Conservation (phyloP, 1,140 invertebrate species). For the Heliothis subflexa region DNA sequence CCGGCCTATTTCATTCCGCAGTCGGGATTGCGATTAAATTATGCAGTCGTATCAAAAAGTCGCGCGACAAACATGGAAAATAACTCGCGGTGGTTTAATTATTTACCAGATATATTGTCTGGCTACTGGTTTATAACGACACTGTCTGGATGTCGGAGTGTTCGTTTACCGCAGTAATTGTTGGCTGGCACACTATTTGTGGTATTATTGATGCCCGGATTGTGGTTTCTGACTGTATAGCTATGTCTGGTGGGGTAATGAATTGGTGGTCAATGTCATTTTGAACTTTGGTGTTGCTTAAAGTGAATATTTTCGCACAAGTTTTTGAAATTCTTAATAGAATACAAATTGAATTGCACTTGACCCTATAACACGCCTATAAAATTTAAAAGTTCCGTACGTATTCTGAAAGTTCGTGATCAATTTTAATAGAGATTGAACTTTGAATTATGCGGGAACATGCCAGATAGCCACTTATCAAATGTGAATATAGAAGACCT, state of each 20-base stretch:
- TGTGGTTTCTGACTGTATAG: not conserved
- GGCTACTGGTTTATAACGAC: conserved; percentile 13
- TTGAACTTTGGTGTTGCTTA: too few species aligned
- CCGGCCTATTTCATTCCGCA: not conserved
- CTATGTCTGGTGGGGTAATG: not conserved
- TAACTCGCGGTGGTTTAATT: conserved; percentile 1
- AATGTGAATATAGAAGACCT: too few species aligned
- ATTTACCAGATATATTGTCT: not conserved
- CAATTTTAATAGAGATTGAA: too few species aligned
- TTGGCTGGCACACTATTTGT: not conserved
- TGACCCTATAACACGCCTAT: too few species aligned
- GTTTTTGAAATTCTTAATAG: too few species aligned
- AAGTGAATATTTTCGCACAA: too few species aligned
- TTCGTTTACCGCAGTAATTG: not conserved
- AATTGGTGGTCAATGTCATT: not conserved
- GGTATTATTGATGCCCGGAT: not conserved
- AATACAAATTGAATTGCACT: too few species aligned
- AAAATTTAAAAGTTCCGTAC: too few species aligned
- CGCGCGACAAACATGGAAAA: conserved; percentile 14
- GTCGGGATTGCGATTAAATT: conserved; percentile 1
- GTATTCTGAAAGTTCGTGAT: too few species aligned
- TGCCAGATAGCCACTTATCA: too few species aligned
- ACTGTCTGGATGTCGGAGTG: not conserved
- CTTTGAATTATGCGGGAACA: too few species aligned
- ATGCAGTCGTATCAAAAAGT: conserved; percentile 5